Evolutionary conservation across 2,113 vertebrate genomes (phyloP).

Genomic region (Etia nguti): DNA sequence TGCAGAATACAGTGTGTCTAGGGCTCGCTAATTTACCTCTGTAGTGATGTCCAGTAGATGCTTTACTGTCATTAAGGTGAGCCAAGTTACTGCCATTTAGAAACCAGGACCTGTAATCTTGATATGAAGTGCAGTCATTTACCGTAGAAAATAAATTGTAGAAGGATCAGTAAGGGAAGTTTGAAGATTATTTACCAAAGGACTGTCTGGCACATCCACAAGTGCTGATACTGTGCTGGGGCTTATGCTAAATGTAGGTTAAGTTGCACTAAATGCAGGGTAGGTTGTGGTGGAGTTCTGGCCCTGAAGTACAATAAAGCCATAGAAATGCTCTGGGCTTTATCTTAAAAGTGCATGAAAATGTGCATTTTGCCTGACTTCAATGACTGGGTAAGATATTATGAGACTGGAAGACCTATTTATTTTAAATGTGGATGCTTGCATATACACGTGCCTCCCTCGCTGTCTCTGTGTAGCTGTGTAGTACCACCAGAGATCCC

Average conservation of each 20-base stretch:
- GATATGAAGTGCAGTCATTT: background rate
- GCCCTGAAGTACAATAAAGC: background rate
- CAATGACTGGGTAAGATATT: background rate
- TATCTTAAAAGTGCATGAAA: background rate
- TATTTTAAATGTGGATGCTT: background rate
- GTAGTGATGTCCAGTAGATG: background rate
- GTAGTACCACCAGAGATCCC: background rate
- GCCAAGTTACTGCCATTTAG: conserved; percentile 6
- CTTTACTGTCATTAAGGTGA: background rate
- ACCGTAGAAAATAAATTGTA: background rate
- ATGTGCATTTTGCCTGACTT: background rate
- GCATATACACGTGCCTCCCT: background rate
- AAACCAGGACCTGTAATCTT: conserved; percentile 1
- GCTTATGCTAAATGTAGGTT: background rate
- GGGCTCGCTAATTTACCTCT: background rate
- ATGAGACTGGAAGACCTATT: background rate
- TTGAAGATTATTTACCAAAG: conserved; percentile 5
- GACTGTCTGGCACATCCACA: background rate
- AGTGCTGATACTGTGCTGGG: background rate
- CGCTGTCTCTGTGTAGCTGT: background rate
- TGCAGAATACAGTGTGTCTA: conserved; percentile 8
- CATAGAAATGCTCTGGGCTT: background rate
- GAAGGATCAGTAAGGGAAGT: background rate
- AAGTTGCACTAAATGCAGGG: background rate
- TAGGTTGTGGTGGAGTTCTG: background rate